Conservation (phyloP, 1,140 invertebrate species). For the Drosophila aff. region DNA sequence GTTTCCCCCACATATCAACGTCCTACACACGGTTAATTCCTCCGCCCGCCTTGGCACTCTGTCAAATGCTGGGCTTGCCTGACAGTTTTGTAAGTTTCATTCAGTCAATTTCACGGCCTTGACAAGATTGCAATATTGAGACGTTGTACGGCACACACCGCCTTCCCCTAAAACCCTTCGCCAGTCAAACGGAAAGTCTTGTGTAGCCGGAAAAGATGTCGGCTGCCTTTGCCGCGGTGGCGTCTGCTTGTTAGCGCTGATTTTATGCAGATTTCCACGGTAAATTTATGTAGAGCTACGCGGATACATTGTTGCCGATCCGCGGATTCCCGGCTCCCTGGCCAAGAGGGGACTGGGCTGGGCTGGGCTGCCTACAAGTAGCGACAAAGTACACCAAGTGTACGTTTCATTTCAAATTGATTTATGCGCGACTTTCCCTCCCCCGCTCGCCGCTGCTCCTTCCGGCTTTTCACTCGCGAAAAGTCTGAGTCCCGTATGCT, state of each 20-base stretch:
- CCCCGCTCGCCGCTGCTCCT: background rate
- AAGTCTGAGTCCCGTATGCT: constrained; percentile 39
- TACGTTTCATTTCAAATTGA: constrained; percentile 82
- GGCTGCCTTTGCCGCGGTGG: constrained; percentile 48
- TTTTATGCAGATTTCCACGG: constrained; percentile 78
- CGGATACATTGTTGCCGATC: constrained; percentile 70
- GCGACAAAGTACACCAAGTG: constrained; percentile 71
- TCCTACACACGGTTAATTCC: constrained; percentile 45
- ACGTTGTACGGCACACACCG: constrained; percentile 33
- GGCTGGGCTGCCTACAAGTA: constrained; percentile 28
- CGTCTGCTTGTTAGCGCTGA: constrained; percentile 77
- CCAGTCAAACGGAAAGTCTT: constrained; percentile 58
- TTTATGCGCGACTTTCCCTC: constrained; percentile 54
- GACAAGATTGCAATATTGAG: constrained; percentile 70
- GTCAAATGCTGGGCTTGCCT: constrained; percentile 54
- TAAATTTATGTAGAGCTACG: constrained; percentile 77
- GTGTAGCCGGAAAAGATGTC: constrained; percentile 68
- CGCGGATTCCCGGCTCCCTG: constrained; percentile 20
- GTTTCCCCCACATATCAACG: constrained; percentile 3
- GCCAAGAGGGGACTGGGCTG: background rate
- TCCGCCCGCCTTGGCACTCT: constrained; percentile 28
- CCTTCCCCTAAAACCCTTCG: background rate
- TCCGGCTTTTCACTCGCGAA: background rate
- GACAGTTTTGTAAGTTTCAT: constrained; percentile 62
- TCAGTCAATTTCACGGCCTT: constrained; percentile 64